Evolutionary conservation across 1,140 invertebrate species (phyloP).

Genomic region (Pentalonia nigronervosa): DNA sequence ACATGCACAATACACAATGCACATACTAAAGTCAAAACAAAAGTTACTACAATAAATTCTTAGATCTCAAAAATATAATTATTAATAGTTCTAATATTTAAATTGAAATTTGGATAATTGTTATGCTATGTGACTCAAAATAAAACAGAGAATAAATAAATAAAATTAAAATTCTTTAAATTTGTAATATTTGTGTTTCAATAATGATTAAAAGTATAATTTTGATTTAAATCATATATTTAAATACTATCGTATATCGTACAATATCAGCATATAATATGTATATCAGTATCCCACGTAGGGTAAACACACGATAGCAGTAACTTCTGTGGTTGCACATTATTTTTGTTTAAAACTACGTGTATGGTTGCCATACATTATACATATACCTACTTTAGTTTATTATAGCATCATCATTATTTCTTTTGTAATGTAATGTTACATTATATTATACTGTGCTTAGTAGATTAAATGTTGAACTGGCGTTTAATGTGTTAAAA

Average conservation of each 20-base stretch:
- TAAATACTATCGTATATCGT: background rate
- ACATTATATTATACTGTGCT: background rate
- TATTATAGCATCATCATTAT: background rate
- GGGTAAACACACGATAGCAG: background rate
- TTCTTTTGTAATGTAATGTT: background rate
- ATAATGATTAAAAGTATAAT: background rate
- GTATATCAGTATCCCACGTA: background rate
- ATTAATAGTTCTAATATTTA: no score
- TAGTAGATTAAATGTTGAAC: background rate
- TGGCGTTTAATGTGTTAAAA: background rate
- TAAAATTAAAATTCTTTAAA: no score
- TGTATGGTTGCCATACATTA: background rate
- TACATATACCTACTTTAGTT: background rate
- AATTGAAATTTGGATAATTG: no score
- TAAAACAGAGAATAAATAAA: no score
- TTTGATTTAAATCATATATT: background rate
- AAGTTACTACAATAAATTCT: no score
- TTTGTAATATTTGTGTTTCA: background rate
- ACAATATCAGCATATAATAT: background rate
- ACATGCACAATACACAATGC: no score
- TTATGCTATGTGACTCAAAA: no score
- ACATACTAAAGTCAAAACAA: no score
- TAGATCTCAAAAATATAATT: no score
- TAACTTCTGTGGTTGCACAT: background rate
- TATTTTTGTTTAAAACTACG: constrained; percentile 12